Evolutionary conservation across 2,113 vertebrate species (phyloP), one percentile per base, ranked within the genome.

Genomic region (Leuciscus idus): DNA sequence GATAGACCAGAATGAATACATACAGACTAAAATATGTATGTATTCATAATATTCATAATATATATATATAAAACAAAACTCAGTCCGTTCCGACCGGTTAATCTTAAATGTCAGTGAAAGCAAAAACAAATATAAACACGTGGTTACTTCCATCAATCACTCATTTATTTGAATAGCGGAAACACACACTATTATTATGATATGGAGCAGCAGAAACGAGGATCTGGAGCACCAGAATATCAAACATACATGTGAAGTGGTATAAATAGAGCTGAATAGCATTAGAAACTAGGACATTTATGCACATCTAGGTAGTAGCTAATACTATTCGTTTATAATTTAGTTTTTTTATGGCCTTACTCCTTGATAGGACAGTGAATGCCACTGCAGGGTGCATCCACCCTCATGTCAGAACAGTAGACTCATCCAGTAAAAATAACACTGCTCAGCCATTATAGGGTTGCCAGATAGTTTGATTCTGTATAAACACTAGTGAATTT

Each of bases 401-500:
- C 43, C 6, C 50, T 81, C 46, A 26, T 50, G 57, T 55, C 68
- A 57, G 10, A 43, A 26, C 46, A 68, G 30, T 75, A 57, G 70
- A 87, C 83, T 88, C 74, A 88, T 84, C 86, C 80, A 91, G 88
- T 94, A 92, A 90, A 92, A 93, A 92, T 92, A 93, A 93, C 91
- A 70, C 90, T 43, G 76, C 39, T 64, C 26, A 36, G 43, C 50
- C 6, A 70, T 26, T 52, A 28, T 17, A 64, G 61, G 62, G 61
- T 66, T 82, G 80, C 80, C 80, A 82, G 80, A 30, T 68, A 48
- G 4, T 36, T 76, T 30, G 74, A 1, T 55, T 52, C 52, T 57
- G 17, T 11, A 55, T 52, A 17, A 30, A 77, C 6, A 28, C 12
- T 4, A 52, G 46, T 4, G 13, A 3, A 76, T 30, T 52, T 76